phyloP scores from a whole-genome alignment of 2,888 invertebrate genomes.

The Rhingia rostrata region DNA sequence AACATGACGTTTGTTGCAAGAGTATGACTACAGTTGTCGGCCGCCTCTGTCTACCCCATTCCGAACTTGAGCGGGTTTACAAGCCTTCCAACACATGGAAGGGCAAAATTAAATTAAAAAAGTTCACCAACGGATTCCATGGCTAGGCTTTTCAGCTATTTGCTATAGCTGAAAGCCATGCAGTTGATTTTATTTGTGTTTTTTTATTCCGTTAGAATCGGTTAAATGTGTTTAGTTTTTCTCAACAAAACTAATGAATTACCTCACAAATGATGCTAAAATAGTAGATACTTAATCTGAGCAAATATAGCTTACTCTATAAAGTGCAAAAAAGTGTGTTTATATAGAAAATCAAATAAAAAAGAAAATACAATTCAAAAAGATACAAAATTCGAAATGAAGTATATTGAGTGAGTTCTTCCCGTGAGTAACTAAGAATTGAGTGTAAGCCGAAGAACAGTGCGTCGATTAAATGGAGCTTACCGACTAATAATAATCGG shows the following conservation, averaged over 20 bases:
- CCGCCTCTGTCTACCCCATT: not conserved
- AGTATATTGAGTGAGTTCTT: not conserved
- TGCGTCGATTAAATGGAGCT: constrained; percentile 36
- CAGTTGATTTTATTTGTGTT: constrained; percentile 64
- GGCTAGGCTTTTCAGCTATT: constrained; percentile 44
- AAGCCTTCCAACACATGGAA: constrained; percentile 42
- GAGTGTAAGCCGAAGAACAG: constrained; percentile 5
- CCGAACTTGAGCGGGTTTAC: not conserved
- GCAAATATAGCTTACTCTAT: not conserved
- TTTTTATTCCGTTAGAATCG: constrained; percentile 63
- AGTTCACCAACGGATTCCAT: constrained; percentile 55
- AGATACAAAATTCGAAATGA: constrained; percentile 11
- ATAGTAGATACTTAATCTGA: not conserved
- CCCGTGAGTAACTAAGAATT: not conserved
- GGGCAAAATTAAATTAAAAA: constrained; percentile 73
- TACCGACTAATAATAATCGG: constrained; percentile 15
- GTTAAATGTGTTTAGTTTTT: constrained; percentile 45
- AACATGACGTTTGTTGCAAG: constrained; percentile 22
- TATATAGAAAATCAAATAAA: constrained; percentile 22
- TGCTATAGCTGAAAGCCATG: constrained; percentile 55
- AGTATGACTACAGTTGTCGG: not conserved
- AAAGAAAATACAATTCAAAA: constrained; percentile 22
- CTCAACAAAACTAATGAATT: not conserved
- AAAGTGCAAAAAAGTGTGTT: not conserved
- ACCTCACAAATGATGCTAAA: not conserved